Conservation (phyloP, 2,888 invertebrate genomes). For the Ophion costatus region DNA sequence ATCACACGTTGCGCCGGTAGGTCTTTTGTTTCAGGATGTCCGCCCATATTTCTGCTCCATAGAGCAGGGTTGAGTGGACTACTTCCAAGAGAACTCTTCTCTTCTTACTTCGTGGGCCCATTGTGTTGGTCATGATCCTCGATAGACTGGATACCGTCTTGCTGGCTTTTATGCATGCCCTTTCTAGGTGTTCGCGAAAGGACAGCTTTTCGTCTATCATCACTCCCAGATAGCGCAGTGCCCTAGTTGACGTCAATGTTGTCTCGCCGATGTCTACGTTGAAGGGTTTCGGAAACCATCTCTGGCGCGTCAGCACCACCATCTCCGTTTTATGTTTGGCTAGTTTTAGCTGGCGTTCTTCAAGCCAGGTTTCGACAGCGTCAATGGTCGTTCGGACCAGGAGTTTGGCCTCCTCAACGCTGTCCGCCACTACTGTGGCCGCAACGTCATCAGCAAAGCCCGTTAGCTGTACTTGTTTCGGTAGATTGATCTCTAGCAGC, state of each 20-base stretch:
- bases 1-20: conserved; percentile 43
- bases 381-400: background rate
- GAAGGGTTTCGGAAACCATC: conserved; percentile 37
- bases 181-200: conserved; percentile 20
- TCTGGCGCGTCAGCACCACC: conserved; percentile 39
- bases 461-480: conserved; percentile 10
- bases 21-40: conserved; percentile 39
- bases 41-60: background rate
- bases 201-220: conserved; percentile 26
- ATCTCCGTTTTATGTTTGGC: conserved; percentile 46
- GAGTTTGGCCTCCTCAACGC: conserved; percentile 18
- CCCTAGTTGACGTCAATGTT: background rate
- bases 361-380: conserved; percentile 18
- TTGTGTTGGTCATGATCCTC: background rate
- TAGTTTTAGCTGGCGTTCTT: conserved; percentile 7
- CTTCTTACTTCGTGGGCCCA: background rate
- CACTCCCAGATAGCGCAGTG: background rate
- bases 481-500: conserved; percentile 19
- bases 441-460: conserved; percentile 54
- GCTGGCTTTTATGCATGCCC: conserved; percentile 15
- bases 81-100: background rate
- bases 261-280: conserved; percentile 9
- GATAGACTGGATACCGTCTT: conserved; percentile 9
- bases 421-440: conserved; percentile 28
- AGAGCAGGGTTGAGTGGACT: background rate